These are phyloP conservation scores for Silurus asotus DNA, from an alignment of 2,113 vertebrate species.

Conservation along the genomic window DNA sequence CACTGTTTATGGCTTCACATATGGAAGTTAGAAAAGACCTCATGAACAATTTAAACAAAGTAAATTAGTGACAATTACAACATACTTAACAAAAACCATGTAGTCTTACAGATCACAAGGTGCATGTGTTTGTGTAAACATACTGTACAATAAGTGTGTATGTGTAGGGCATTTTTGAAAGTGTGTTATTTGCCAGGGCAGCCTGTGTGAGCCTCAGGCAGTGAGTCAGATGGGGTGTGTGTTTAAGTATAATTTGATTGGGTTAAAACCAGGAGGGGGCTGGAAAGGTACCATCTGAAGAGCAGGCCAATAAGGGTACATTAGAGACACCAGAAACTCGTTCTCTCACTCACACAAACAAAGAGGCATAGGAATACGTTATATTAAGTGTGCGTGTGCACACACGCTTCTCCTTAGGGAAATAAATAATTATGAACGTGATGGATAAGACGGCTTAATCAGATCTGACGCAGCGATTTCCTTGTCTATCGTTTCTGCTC, in stretches of 20 bases:
- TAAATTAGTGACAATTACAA: not conserved
- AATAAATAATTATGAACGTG: constrained; percentile 32
- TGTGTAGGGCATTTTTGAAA: not conserved
- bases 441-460: not conserved
- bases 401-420: not conserved
- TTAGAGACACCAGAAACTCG: constrained; percentile 21
- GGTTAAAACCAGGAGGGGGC: constrained; percentile 23
- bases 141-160: not conserved
- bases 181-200: constrained; percentile 20
- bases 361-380: constrained; percentile 16
- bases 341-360: not conserved
- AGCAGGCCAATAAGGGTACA: constrained; percentile 43
- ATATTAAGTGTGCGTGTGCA: too few relatives aligned
- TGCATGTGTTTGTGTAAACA: not conserved
- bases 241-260: constrained; percentile 47
- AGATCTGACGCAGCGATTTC: not conserved
- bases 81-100: not conserved
- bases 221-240: constrained; percentile 20
- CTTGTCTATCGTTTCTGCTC: not conserved
- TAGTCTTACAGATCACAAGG: not conserved
- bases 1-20: constrained; percentile 27
- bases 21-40: constrained; percentile 14
- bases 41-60: constrained; percentile 16
- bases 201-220: constrained; percentile 5
- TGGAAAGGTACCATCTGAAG: constrained; percentile 29